These are phyloP conservation scores for Ciconia stormi DNA, from an alignment of 2,113 vertebrate genomes.

Conservation along the genomic window DNA sequence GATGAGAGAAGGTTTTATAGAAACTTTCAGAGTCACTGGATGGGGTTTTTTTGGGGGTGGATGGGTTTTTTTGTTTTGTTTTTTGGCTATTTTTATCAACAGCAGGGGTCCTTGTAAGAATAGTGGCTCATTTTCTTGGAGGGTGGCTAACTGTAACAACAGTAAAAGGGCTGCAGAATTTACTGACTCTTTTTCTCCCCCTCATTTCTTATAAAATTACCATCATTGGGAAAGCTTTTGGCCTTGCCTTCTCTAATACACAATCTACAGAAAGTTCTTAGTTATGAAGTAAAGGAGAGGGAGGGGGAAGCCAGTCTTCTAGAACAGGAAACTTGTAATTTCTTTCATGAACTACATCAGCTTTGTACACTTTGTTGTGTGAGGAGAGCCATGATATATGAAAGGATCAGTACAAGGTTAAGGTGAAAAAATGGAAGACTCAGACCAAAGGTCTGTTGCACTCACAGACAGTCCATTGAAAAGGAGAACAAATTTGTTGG, in stretches of 20 bases:
- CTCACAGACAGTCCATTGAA: neutral
- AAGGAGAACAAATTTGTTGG: neutral
- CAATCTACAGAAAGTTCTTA: neutral
- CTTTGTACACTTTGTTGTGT: neutral
- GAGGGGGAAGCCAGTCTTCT: neutral
- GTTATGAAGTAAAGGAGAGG: neutral
- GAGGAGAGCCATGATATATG: neutral
- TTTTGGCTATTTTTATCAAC: neutral
- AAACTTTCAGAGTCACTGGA: neutral
- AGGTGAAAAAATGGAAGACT: neutral
- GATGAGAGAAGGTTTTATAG: neutral
- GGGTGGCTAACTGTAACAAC: neutral
- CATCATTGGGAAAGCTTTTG: neutral
- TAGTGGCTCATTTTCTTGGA: neutral
- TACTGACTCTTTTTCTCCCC: neutral
- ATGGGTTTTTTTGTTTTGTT: neutral
- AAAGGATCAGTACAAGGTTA: neutral
- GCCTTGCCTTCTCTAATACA: neutral
- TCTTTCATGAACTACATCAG: neutral
- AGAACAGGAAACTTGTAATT: neutral
- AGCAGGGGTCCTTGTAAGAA: neutral
- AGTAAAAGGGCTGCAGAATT: neutral
- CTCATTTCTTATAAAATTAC: neutral
- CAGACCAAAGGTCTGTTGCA: neutral
- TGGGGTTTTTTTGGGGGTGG: too few relatives aligned